Percentiles rank a stretch among this genome's conserved stretches.
phyloP scores from a whole-genome alignment of 2,888 invertebrate species.

The Ennomos erosarius region DNA sequence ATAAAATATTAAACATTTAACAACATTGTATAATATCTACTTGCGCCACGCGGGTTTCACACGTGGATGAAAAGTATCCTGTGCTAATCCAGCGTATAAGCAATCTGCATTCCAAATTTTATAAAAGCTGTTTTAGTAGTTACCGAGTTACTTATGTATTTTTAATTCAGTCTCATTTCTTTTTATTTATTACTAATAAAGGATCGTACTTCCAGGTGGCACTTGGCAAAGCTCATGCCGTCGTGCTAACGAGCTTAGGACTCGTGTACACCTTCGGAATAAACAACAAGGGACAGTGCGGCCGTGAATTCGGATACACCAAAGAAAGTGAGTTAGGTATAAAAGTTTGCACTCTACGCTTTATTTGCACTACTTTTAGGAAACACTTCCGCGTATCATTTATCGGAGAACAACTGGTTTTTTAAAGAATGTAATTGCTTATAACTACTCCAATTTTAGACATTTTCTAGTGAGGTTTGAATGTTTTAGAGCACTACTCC shows the following conservation, averaged over 20 bases:
- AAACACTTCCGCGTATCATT: neutral
- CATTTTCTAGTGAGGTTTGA: neutral
- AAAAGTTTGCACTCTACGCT: neutral
- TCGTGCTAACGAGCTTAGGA: constrained; percentile 94
- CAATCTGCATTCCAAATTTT: too few species aligned
- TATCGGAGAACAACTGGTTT: too few species aligned
- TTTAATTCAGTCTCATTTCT: too few species aligned
- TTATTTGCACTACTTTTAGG: neutral
- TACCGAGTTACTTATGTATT: too few species aligned
- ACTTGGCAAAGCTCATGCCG: constrained; percentile 98
- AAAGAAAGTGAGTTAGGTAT: constrained; percentile 81
- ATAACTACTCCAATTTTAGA: neutral
- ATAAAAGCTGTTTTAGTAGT: too few species aligned
- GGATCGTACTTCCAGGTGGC: constrained; percentile 85
- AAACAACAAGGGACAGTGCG: constrained; percentile 99
- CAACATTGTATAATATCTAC: too few species aligned
- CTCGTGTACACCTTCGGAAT: constrained; percentile 98
- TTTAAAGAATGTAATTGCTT: too few species aligned
- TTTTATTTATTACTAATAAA: neutral
- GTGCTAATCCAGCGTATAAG: too few species aligned
- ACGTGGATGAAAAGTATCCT: too few species aligned
- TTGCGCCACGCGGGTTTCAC: too few species aligned
- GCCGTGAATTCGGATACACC: constrained; percentile 90
- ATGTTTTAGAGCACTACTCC: constrained; percentile 25
- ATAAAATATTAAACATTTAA: too few species aligned